These are phyloP conservation scores for Ptilonorhynchus violaceus DNA, from an alignment of 2,113 vertebrate species.

Conservation along the genomic window DNA sequence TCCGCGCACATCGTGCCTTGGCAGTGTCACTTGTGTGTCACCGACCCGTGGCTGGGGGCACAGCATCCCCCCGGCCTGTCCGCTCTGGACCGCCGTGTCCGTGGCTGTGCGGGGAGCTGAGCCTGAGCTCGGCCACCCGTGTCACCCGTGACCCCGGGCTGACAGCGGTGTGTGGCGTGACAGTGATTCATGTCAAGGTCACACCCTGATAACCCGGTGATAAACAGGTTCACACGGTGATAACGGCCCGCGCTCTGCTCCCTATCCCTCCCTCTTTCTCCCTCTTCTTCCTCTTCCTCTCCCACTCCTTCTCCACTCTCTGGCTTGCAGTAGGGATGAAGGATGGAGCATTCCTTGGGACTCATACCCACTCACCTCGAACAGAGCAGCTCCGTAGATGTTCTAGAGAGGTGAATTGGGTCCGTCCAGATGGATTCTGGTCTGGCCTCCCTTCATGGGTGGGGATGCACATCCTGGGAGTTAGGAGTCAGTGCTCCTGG, in stretches of 20 bases:
- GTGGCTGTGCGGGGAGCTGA: neutral
- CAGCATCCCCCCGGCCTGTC: neutral
- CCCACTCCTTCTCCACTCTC: neutral
- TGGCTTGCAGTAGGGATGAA: neutral
- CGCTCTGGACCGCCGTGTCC: fast-evolving
- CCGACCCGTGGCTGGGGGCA: fast-evolving
- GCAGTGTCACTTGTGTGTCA: fast-evolving
- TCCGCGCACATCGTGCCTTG: fast-evolving
- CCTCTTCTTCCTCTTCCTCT: neutral
- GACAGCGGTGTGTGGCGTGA: fast-evolving
- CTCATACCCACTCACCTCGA: fast-evolving
- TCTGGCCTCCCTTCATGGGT: neutral
- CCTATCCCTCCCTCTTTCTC: neutral
- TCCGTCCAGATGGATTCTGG: neutral
- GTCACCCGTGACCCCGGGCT: fast-evolving
- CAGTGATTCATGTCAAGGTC: neutral
- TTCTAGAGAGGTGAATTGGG: neutral
- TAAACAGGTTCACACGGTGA: neutral
- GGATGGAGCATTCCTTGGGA: neutral
- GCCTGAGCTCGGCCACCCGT: neutral
- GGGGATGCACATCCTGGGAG: fast-evolving
- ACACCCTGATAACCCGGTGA: fast-evolving
- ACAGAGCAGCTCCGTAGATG: neutral
- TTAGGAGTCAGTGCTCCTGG: neutral
- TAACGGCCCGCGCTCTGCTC: neutral